These are phyloP conservation scores for Tenrec ecaudatus DNA, from an alignment of 2,113 vertebrate genomes.

Conservation along the genomic window DNA sequence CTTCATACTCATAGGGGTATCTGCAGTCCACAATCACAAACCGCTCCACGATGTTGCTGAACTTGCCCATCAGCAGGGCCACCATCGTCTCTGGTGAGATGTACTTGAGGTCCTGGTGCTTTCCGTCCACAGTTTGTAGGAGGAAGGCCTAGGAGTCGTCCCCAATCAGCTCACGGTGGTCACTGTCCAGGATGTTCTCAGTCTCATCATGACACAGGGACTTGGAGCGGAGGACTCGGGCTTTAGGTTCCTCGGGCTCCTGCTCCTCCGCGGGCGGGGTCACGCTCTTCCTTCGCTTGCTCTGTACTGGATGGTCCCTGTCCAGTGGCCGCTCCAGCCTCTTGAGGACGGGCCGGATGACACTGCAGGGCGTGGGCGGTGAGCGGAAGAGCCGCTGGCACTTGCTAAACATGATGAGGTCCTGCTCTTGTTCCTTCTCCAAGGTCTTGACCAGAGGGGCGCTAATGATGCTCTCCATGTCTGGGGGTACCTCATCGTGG, in stretches of 20 bases:
- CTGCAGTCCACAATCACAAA: constrained; percentile 94
- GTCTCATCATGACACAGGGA: constrained; percentile 92
- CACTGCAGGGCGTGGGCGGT: constrained; percentile 87
- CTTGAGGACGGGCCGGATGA: constrained; percentile 87
- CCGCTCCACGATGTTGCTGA: constrained; percentile 88
- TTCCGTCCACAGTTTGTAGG: constrained; percentile 93
- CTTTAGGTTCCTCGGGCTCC: constrained; percentile 71
- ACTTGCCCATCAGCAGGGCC: constrained; percentile 88
- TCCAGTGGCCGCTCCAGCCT: constrained; percentile 87
- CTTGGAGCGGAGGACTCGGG: constrained; percentile 88
- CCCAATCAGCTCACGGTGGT: constrained; percentile 90
- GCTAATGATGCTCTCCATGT: constrained; percentile 93
- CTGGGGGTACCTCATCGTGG: constrained; percentile 85
- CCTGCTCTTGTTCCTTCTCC: constrained; percentile 81
- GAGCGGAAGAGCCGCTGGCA: constrained; percentile 91
- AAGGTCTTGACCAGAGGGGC: constrained; percentile 90
- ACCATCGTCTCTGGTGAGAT: constrained; percentile 93
- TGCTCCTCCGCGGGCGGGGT: constrained; percentile 77
- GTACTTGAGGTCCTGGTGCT: constrained; percentile 95
- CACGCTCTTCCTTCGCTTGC: constrained; percentile 89
- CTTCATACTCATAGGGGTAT: constrained; percentile 96
- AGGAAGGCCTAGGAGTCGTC: constrained; percentile 94
- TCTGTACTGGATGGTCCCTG: constrained; percentile 85
- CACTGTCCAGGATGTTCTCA: constrained; percentile 88
- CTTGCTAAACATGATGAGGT: constrained; percentile 84